phyloP scores from a whole-genome alignment of 2,888 invertebrate species.

The Synanthedon formicaeformis region DNA sequence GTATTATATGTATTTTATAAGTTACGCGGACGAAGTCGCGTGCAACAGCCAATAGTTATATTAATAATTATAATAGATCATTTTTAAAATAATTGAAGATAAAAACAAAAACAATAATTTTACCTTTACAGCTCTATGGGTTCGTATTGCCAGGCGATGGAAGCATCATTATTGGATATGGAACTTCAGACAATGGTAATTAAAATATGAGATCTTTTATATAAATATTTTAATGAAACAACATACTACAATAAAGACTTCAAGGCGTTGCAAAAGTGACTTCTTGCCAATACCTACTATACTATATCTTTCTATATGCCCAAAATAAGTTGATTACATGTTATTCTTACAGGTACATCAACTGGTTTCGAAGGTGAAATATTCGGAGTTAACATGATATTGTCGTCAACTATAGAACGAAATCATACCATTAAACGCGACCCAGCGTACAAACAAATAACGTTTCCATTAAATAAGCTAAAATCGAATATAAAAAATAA shows the following conservation, averaged over 20 bases:
- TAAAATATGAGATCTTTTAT: neutral
- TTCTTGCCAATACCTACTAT: too few species aligned
- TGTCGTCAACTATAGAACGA: conserved; percentile 67
- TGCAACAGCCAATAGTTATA: too few species aligned
- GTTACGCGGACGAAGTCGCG: too few species aligned
- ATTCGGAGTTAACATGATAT: conserved; percentile 74
- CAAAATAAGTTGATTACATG: neutral
- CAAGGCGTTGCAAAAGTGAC: too few species aligned
- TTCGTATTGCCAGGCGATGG: conserved; percentile 70
- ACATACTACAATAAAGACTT: too few species aligned
- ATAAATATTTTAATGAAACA: too few species aligned
- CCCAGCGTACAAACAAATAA: conserved; percentile 32
- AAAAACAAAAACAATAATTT: neutral
- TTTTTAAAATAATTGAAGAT: neutral
- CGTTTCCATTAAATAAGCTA: conserved; percentile 35
- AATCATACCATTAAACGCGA: conserved; percentile 36
- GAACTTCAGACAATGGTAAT: conserved; percentile 74
- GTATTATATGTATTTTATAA: too few species aligned
- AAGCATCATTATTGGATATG: conserved; percentile 77
- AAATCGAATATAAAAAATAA: conserved; percentile 18
- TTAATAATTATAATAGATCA: neutral
- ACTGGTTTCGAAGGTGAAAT: conserved; percentile 78
- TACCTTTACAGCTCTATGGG: conserved; percentile 63
- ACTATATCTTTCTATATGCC: too few species aligned
- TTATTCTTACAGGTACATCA: conserved; percentile 55